Evolutionary conservation across 92 coral and sea anemone genomes (phyloP), one percentile per base, ranked within the genome.

Genomic region (Porites divaricata): DNA sequence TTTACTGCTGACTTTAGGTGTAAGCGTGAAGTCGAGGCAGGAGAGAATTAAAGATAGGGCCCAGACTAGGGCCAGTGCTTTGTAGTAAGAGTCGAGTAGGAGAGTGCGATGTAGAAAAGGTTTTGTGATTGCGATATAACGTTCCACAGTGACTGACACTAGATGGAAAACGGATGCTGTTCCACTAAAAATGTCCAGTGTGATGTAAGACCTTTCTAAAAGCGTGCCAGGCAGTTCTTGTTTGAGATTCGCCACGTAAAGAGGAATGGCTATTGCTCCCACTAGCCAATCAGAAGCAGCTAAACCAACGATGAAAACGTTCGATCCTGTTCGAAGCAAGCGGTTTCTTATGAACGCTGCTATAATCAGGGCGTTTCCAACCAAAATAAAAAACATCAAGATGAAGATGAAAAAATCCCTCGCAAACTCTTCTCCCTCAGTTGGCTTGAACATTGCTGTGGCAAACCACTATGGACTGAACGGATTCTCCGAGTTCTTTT

Each of bases 171-270:
- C 95, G 2, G 98, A 96, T 16, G 98, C 98, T 17, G 95, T 85
- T 9, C 95, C 99, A 67, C 96, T 95, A 75, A 96, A 89, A n/a
- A 96, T 92, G 59, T 96, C 99, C 63, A 94, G 85, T 9, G 93
- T 84, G 48, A 94, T 85, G 66, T 74, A 95, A 76, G 91, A 87
- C 53, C 81, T 78, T 57, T 2, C 66, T 0, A 88, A 26, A 41
- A 64, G 21, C 1, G 21, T 3, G 26, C 35, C 68, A 20, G 66
- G 22, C 2, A 22, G 20, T n/a, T 57, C 75, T 17, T 41, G 1
- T 25, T 87, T 79, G 63, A 85, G 83, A n/a, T 71, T 85, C 17
- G 72, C 84, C 15, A 86, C 26, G 61, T 87, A 89, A 2, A 89
- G 52, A 0, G 92, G 92, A 13, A 89, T 70, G 3, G 92, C 84